Base-by-base conservation (phyloP, 2,888 invertebrate genomes). In the Heliconius sara region DNA sequence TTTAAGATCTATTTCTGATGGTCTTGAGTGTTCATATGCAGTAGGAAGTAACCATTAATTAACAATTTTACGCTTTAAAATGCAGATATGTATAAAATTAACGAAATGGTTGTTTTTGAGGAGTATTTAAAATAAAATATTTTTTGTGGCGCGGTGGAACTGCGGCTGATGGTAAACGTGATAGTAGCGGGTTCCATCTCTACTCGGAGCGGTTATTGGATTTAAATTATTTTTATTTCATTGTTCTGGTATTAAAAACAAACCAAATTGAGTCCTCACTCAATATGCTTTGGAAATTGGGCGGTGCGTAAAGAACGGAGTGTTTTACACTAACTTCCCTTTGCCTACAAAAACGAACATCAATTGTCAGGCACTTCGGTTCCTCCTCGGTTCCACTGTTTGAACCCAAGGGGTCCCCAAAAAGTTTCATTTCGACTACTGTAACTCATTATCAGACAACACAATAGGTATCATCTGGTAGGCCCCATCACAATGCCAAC, bases 401-500 rank as follows among this genome's bases (percentile, higher is more conserved):
- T 65, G 78, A 79, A 79, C 78, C 72, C 78, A 79, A 83, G 77
- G 82, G 84, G 82, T 80, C 85, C 84, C 85, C 85, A 83, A 86
- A 88, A 88, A 89, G 87, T 88, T 89, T 88, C 87, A 89, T 89
- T 87, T 88, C 83, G 86, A 86, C 87, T 88, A 87, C 87, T 88
- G 88, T 87, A 85, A 87, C 86, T 90, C 89, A 89, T 91, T 90
- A 90, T 89, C 88, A 85, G 85, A 83, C 86, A 89, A 88, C 87
- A 89, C 89, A 90, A 91, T 89, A 89, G 90, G 86, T 87, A 91
- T 92, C 91, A 91, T 92, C 92, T 91, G 90, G 88, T 83, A 79
- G 84, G 81, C 85, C 84, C 84, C 82, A 84, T 85, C 83, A 86
- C 86, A 86, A 86, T 85, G 86, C 80, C 82, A 70, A 83, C 85